Percentiles rank a stretch among this genome's conserved stretches.
Evolutionary conservation across 2,888 invertebrate species (phyloP).

Genomic region (Cantharis flavilabris): DNA sequence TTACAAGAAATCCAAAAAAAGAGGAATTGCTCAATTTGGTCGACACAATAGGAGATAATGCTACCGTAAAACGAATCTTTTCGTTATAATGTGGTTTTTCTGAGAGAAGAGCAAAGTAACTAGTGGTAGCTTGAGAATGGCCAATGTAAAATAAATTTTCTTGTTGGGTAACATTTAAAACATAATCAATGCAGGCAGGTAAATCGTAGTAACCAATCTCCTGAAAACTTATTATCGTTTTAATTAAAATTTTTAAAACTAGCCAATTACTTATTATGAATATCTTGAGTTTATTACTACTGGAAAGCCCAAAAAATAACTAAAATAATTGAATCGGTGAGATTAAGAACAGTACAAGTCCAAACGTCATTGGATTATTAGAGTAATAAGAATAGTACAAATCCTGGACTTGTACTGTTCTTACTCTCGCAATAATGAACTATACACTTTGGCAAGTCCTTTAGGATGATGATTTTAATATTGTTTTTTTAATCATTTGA

Average conservation of each 20-base stretch:
- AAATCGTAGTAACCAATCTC: constrained; percentile 77
- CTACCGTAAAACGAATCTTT: constrained; percentile 63
- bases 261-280: too few relatives aligned
- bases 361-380: too few relatives aligned
- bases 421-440: too few relatives aligned
- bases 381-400: too few relatives aligned
- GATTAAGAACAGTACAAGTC: too few relatives aligned
- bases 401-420: too few relatives aligned
- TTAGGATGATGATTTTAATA: too few relatives aligned
- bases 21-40: constrained; percentile 53
- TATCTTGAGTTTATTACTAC: background rate
- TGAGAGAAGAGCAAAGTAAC: constrained; percentile 65
- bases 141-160: constrained; percentile 69
- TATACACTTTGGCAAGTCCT: too few relatives aligned
- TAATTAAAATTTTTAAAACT: background rate
- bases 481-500: too few relatives aligned
- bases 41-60: constrained; percentile 66
- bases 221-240: constrained; percentile 66
- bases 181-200: constrained; percentile 75
- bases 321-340: too few relatives aligned
- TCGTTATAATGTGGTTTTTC: constrained; percentile 63
- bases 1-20: constrained; percentile 42
- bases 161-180: constrained; percentile 60
- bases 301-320: too few relatives aligned
- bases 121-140: constrained; percentile 69